Evolutionary conservation across 2,797 vertebrate genomes (phyloP).

Genomic region (Anniella stebbinsi): DNA sequence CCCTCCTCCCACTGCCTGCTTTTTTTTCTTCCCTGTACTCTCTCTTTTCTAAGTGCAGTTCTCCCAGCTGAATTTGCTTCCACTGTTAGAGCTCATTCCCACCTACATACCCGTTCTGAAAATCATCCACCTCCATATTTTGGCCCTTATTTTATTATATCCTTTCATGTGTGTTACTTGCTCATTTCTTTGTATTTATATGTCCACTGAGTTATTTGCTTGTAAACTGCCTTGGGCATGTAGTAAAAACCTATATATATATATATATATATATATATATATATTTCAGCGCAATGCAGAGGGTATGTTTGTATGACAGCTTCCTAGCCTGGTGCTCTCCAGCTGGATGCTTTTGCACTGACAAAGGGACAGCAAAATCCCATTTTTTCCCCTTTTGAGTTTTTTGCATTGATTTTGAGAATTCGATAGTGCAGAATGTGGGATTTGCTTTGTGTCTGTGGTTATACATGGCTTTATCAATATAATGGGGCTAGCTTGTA

Average conservation of each 20-base stretch:
- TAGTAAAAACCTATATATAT: neutral
- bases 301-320: neutral
- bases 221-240: neutral
- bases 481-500: neutral
- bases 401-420: neutral
- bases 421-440: neutral
- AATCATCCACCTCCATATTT: neutral
- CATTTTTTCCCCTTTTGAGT: neutral
- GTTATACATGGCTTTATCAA: neutral
- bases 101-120: neutral
- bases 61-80: neutral
- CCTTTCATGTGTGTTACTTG: neutral
- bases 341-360: neutral
- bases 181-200: neutral
- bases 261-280: too few relatives aligned
- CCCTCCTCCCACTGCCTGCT: too few relatives aligned
- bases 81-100: neutral
- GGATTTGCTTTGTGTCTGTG: neutral
- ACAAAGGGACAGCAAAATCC: neutral
- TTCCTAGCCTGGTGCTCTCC: neutral
- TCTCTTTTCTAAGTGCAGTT: neutral
- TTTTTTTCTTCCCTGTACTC: neutral
- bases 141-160: neutral
- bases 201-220: neutral
- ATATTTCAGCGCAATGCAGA: neutral